Evolutionary conservation across 2,113 vertebrate genomes (phyloP).

Genomic region (Ceratotherium simum): DNA sequence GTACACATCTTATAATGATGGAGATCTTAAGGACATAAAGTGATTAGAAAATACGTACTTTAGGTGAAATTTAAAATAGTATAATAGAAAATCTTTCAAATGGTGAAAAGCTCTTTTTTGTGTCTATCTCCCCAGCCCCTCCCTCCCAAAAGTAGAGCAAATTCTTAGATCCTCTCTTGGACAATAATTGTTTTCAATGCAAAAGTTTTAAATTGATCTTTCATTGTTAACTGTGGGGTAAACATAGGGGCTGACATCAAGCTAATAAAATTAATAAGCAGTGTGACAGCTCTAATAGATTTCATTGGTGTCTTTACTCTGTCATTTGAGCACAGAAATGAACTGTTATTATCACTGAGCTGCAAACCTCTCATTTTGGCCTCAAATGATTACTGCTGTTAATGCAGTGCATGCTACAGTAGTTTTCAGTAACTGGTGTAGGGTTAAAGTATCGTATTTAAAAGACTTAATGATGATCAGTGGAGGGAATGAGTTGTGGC

Average conservation of each 20-base stretch:
- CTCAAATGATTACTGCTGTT: slow-evolving; percentile 78
- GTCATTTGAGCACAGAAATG: slow-evolving; percentile 67
- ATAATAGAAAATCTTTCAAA: background rate
- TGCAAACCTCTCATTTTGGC: slow-evolving; percentile 82
- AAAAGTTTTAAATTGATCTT: background rate
- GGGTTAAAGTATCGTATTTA: slow-evolving; percentile 83
- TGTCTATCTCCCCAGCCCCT: background rate
- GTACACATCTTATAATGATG: background rate
- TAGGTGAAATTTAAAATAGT: background rate
- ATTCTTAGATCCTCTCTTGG: slow-evolving; percentile 22
- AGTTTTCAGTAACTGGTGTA: slow-evolving; percentile 64
- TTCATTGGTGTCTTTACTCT: slow-evolving; percentile 60
- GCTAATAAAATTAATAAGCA: slow-evolving; percentile 77
- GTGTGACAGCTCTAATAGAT: slow-evolving; percentile 67
- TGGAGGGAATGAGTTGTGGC: background rate
- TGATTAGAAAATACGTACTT: background rate
- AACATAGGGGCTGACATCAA: slow-evolving; percentile 73
- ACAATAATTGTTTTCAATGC: background rate
- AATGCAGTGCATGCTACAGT: background rate
- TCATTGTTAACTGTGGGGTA: background rate
- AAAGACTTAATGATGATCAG: slow-evolving; percentile 76
- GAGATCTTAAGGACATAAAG: background rate
- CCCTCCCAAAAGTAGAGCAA: background rate
- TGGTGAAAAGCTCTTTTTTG: background rate
- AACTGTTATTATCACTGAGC: slow-evolving; percentile 75